These are phyloP conservation scores for Sinocyclocheilus rhinocerous DNA, from an alignment of 2,113 vertebrate species.

Conservation along the genomic window DNA sequence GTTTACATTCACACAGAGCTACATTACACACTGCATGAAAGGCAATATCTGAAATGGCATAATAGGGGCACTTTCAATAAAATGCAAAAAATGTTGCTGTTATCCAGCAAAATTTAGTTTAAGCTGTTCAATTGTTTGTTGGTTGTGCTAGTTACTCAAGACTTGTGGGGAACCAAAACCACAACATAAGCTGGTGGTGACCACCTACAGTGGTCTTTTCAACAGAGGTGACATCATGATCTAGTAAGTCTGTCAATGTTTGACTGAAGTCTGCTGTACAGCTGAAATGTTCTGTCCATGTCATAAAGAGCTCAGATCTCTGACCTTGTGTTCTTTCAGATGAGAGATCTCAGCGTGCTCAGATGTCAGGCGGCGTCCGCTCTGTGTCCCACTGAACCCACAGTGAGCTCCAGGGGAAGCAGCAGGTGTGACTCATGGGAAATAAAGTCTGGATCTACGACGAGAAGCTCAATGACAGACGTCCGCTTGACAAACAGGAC, in stretches of 20 bases:
- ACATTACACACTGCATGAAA: no score
- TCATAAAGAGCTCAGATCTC: slow-evolving; percentile 28
- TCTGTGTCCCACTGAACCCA: neutral
- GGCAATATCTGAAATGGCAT: no score
- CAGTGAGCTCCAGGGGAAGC: neutral
- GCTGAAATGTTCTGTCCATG: neutral
- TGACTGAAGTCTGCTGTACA: slow-evolving; percentile 1
- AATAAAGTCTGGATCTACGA: slow-evolving; percentile 23
- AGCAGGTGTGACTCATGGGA: neutral
- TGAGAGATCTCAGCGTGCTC: neutral
- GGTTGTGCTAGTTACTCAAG: neutral
- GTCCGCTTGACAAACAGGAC: neutral
- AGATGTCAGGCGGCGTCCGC: neutral
- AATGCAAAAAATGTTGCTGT: no score
- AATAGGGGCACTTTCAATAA: no score
- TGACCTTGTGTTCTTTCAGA: slow-evolving; percentile 13
- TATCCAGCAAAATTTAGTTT: no score
- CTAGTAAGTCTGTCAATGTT: neutral
- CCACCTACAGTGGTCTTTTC: neutral
- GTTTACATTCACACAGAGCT: no score
- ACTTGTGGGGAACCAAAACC: neutral
- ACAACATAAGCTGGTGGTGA: neutral
- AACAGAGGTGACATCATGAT: neutral
- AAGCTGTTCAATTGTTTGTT: no score
- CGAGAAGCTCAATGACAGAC: neutral